These are phyloP conservation scores for Sebastes taczanowskii DNA, from an alignment of 2,797 vertebrate genomes.

Conservation along the genomic window DNA sequence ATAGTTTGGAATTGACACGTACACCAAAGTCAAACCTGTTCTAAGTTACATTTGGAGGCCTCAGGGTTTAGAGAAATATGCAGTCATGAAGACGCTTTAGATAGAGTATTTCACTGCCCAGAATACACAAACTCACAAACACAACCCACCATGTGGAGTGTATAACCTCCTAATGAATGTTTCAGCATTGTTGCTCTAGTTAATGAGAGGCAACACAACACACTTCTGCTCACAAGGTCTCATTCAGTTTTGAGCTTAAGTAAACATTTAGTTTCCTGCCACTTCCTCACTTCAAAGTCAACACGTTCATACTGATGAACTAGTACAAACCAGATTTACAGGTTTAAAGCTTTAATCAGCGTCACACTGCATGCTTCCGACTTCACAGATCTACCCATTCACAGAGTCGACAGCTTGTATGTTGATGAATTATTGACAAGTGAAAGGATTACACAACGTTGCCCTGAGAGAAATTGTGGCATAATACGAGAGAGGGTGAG, in stretches of 20 bases:
- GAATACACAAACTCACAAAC: not conserved
- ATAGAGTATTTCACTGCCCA: not conserved
- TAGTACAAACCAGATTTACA: not conserved
- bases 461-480: constrained; percentile 15
- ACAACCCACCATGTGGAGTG: not conserved
- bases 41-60: not conserved
- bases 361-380: not conserved
- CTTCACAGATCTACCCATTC: not conserved
- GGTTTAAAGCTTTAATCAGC: not conserved
- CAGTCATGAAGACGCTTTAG: not conserved
- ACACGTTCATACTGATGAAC: too few species aligned
- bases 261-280: not conserved
- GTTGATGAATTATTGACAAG: constrained; percentile 57
- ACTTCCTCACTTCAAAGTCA: not conserved
- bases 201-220: constrained; percentile 18
- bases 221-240: not conserved
- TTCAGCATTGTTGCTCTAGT: constrained; percentile 19
- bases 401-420: constrained; percentile 5
- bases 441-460: constrained; percentile 13
- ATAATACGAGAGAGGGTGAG: not conserved
- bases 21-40: rapidly evolving
- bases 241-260: not conserved
- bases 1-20: too few species aligned
- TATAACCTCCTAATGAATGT: constrained; percentile 29
- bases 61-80: not conserved